Evolutionary conservation across 2,113 vertebrate genomes (phyloP).

Genomic region (Psammodynastes pulverulentus): DNA sequence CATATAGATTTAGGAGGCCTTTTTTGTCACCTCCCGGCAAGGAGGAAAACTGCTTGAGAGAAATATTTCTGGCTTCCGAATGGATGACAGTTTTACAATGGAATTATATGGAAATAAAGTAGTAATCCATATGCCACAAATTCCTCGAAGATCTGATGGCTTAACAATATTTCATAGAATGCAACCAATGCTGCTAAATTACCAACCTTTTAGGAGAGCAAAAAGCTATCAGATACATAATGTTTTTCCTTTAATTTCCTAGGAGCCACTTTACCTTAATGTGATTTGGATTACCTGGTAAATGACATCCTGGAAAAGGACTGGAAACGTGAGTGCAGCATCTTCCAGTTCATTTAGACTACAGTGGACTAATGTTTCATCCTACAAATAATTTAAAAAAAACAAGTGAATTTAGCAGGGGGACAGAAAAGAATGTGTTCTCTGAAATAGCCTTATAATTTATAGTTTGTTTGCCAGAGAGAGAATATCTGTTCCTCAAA

Average conservation of each 20-base stretch:
- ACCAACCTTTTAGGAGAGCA: neutral
- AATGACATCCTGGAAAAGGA: constrained; percentile 99
- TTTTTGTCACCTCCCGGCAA: constrained; percentile 63
- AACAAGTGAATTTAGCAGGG: neutral
- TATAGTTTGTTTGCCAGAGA: neutral
- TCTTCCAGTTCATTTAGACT: constrained; percentile 98
- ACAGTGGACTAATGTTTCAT: constrained; percentile 98
- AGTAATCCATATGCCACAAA: neutral
- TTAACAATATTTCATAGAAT: neutral
- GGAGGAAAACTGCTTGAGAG: constrained; percentile 34
- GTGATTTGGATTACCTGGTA: constrained; percentile 83
- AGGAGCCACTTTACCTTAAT: rapidly evolving
- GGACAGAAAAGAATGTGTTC: neutral
- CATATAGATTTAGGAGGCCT: constrained; percentile 25
- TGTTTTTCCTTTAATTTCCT: neutral
- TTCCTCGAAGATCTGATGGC: rapidly evolving
- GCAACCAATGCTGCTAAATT: neutral
- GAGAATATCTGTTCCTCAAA: neutral
- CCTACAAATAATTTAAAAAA: constrained; percentile 67
- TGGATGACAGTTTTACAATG: neutral
- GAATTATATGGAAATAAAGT: constrained; percentile 4
- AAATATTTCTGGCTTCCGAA: constrained; percentile 10
- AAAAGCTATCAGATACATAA: neutral
- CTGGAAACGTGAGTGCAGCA: constrained; percentile 96
- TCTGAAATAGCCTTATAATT: neutral